A percentile compares a stretch with the other conserved stretches of the same genome.
Conservation (phyloP, 2,888 invertebrate genomes). For the Epirrhoe tristata region DNA sequence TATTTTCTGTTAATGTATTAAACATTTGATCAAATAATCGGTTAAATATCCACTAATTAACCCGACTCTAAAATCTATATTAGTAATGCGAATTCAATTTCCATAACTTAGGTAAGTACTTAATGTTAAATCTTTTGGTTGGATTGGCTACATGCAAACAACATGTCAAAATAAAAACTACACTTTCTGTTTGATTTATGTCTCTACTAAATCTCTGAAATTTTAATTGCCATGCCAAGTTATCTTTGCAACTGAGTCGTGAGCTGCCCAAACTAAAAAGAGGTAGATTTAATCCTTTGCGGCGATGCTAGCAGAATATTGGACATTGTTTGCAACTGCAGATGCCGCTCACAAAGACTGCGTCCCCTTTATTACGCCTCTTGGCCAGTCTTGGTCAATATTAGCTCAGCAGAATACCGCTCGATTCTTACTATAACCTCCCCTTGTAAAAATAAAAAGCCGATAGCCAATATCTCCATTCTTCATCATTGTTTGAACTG, state of each 20-base stretch:
- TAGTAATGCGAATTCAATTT: too few species aligned
- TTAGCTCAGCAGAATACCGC: constrained; percentile 47
- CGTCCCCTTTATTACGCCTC: constrained; percentile 54
- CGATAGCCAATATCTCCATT: constrained; percentile 41
- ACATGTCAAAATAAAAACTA: not conserved
- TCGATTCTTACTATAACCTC: constrained; percentile 45
- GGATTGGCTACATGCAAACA: too few species aligned
- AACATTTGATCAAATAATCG: too few species aligned
- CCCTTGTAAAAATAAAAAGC: constrained; percentile 41
- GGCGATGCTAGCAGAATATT: constrained; percentile 42
- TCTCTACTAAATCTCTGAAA: too few species aligned
- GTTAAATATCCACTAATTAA: too few species aligned
- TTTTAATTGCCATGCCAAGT: not conserved
- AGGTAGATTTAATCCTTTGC: constrained; percentile 3
- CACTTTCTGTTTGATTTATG: not conserved
- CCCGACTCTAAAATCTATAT: too few species aligned
- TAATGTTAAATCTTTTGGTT: too few species aligned
- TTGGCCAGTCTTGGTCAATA: constrained; percentile 56
- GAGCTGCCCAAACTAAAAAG: constrained; percentile 8
- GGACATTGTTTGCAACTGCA: constrained; percentile 53
- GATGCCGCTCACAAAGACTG: constrained; percentile 45
- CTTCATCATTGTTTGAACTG: constrained; percentile 39
- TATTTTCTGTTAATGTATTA: too few species aligned
- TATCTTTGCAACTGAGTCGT: not conserved
- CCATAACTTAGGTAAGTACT: too few species aligned